phyloP scores from a whole-genome alignment of 2,797 vertebrate genomes.

The Hoplostethus mediterraneus region DNA sequence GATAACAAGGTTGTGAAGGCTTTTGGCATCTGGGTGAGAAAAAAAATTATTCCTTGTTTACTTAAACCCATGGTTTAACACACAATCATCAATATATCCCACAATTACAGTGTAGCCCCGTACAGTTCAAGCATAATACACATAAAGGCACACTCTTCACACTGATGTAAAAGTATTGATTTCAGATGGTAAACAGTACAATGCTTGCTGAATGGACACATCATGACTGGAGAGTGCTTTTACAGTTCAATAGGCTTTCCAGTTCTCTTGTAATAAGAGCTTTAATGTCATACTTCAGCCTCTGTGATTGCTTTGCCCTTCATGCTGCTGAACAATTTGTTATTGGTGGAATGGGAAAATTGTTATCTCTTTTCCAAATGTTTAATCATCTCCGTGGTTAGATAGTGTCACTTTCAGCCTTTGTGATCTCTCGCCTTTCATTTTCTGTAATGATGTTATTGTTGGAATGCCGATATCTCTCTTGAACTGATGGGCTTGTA shows the following conservation, averaged over 20 bases:
- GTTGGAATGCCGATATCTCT: constrained; percentile 14
- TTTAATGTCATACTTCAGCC: constrained; percentile 19
- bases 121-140: constrained; percentile 16
- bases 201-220: constrained; percentile 28
- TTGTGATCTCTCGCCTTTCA: neutral
- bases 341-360: constrained; percentile 8
- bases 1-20: neutral
- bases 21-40: neutral
- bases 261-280: constrained; percentile 20
- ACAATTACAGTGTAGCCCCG: neutral
- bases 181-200: constrained; percentile 37
- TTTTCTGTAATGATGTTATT: constrained; percentile 6
- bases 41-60: neutral
- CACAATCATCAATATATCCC: neutral
- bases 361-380: constrained; percentile 17
- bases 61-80: too few relatives aligned
- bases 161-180: constrained; percentile 51
- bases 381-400: constrained; percentile 19
- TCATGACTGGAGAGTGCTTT: constrained; percentile 29
- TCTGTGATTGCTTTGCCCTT: constrained; percentile 35
- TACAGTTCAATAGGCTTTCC: constrained; percentile 20
- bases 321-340: constrained; percentile 21
- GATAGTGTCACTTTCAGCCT: constrained; percentile 8
- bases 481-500: constrained; percentile 1
- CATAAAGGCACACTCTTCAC: constrained; percentile 15